Percentiles rank a stretch among this genome's conserved stretches.
These are phyloP conservation scores for Corapipo altera DNA, from an alignment of 2,113 vertebrate species.

Conservation along the genomic window DNA sequence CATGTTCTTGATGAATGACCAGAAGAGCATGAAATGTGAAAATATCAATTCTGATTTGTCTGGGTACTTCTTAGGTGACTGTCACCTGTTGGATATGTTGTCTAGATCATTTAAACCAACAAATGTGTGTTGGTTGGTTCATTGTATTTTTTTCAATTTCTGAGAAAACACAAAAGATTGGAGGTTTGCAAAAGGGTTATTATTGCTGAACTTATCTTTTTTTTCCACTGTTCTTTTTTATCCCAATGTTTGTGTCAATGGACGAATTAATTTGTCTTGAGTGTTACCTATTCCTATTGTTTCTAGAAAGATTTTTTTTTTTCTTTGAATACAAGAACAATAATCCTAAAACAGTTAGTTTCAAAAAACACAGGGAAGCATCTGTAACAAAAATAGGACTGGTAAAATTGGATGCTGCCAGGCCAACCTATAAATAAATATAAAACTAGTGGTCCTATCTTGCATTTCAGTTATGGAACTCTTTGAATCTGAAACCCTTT, in stretches of 20 bases:
- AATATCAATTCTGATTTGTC: neutral
- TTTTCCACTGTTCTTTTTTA: neutral
- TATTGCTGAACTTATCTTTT: neutral
- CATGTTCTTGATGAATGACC: neutral
- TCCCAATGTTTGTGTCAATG: neutral
- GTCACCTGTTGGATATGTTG: neutral
- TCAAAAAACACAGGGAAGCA: neutral
- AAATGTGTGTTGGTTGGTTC: neutral
- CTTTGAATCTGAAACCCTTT: neutral
- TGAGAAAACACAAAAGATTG: accelerated
- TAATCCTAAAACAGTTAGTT: neutral
- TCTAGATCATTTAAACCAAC: neutral
- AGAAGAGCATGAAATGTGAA: neutral
- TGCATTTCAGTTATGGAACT: neutral
- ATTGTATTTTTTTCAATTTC: neutral
- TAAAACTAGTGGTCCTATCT: neutral
- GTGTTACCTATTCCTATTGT: neutral
- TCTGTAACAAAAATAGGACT: neutral
- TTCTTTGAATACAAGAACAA: neutral
- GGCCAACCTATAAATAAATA: neutral
- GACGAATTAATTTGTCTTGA: neutral
- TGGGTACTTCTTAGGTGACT: neutral
- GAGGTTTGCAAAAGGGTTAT: neutral
- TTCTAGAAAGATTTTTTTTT: neutral
- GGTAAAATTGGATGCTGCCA: neutral